Percentiles rank a stretch among this genome's conserved stretches.
Evolutionary conservation across 2,113 vertebrate genomes (phyloP).

Genomic region (Periophthalmus modestus): DNA sequence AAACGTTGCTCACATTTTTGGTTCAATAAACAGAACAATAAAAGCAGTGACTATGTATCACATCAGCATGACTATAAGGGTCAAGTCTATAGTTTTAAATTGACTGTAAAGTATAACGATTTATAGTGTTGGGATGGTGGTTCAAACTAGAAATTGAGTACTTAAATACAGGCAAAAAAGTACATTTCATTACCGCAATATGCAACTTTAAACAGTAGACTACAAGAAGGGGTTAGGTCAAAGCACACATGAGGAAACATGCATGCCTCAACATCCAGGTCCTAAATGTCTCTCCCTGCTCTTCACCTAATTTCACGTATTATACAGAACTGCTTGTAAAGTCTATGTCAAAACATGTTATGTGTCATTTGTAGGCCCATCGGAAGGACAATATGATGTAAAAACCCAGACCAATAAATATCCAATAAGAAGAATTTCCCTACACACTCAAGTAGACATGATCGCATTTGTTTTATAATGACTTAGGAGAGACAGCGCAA

Average conservation of each 20-base stretch:
- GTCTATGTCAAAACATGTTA: not conserved
- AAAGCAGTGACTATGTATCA: not conserved
- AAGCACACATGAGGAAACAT: too few relatives aligned
- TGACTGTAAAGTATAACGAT: not conserved
- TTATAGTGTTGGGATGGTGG: not conserved
- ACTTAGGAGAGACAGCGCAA: not conserved
- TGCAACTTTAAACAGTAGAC: too few relatives aligned
- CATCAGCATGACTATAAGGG: not conserved
- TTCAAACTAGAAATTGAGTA: not conserved
- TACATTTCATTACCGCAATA: not conserved
- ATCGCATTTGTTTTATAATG: not conserved
- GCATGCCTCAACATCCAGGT: not conserved
- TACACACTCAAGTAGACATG: too few relatives aligned
- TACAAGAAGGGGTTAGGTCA: too few relatives aligned
- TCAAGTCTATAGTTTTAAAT: too few relatives aligned
- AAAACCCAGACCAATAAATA: too few relatives aligned
- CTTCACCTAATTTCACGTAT: not conserved
- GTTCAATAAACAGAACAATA: not conserved
- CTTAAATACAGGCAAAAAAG: too few relatives aligned
- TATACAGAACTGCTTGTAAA: not conserved
- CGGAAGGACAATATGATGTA: too few relatives aligned
- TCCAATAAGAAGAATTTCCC: too few relatives aligned
- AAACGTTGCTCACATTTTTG: not conserved
- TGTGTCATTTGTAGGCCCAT: not conserved
- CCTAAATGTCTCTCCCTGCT: too few relatives aligned